Percentiles rank a stretch among this genome's conserved stretches.
phyloP scores from a whole-genome alignment of 1,140 invertebrate genomes.

The Drosophila virilis region DNA sequence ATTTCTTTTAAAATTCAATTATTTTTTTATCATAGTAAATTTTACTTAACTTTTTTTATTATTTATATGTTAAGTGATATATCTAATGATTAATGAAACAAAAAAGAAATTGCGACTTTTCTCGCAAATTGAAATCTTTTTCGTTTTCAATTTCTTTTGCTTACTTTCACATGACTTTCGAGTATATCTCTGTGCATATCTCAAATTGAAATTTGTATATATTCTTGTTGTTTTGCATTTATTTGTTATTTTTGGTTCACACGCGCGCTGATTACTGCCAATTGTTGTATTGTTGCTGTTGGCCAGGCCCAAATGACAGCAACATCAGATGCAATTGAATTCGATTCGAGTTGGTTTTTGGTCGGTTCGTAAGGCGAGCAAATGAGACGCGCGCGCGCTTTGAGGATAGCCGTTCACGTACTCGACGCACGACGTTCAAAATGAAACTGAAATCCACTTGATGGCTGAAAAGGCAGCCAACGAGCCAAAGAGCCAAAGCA shows the following conservation, averaged over 20 bases:
- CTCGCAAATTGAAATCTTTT: constrained; percentile 2
- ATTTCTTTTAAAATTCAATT: background rate
- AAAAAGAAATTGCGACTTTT: too few species aligned
- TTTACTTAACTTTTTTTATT: background rate
- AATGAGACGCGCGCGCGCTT: constrained; percentile 39
- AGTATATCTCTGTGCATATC: constrained; percentile 19
- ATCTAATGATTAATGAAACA: background rate
- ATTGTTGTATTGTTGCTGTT: constrained; percentile 40
- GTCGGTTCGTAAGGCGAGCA: constrained; percentile 31
- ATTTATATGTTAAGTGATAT: background rate
- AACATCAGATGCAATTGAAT: constrained; percentile 37
- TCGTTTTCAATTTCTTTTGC: constrained; percentile 9
- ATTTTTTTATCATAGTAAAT: background rate
- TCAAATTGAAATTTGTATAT: constrained; percentile 16
- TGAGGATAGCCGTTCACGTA: constrained; percentile 47
- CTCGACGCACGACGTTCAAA: constrained; percentile 80
- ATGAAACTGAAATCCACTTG: constrained; percentile 81
- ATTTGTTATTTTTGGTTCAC: constrained; percentile 31
- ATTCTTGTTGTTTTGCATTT: constrained; percentile 5
- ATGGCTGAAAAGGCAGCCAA: constrained; percentile 59
- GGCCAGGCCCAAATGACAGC: constrained; percentile 44
- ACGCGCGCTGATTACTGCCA: constrained; percentile 50
- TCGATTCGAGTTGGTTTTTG: constrained; percentile 27
- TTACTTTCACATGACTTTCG: constrained; percentile 40
- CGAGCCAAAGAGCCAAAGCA: constrained; percentile 51